phyloP scores from a whole-genome alignment of 2,113 vertebrate genomes.

The Zosterops lateralis region DNA sequence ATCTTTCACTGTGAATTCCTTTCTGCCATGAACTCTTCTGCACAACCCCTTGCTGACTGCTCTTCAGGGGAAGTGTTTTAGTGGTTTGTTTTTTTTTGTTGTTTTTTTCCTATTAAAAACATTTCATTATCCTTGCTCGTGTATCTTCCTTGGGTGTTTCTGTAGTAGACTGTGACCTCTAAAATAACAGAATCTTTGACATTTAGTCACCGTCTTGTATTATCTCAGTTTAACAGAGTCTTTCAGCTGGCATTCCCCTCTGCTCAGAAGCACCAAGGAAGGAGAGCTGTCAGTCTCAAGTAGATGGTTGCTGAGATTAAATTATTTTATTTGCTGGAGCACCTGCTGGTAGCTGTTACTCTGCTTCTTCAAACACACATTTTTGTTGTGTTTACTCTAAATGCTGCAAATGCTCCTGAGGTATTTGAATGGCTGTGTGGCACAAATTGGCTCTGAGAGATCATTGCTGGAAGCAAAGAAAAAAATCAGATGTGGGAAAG shows the following conservation, averaged over 20 bases:
- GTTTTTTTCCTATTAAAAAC: background rate
- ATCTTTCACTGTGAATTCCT: background rate
- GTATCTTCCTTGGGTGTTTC: background rate
- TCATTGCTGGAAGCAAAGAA: background rate
- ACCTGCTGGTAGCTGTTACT: background rate
- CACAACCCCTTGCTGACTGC: background rate
- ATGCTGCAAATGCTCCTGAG: background rate
- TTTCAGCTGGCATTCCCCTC: background rate
- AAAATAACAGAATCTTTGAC: constrained; percentile 2
- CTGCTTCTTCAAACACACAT: background rate
- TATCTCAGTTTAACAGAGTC: background rate
- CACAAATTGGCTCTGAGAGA: background rate
- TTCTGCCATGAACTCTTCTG: background rate
- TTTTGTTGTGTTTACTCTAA: background rate
- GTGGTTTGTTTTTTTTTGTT: background rate
- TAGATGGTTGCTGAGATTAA: background rate
- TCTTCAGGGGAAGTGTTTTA: background rate
- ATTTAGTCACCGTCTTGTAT: background rate
- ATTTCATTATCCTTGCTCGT: background rate
- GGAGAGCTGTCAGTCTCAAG: background rate
- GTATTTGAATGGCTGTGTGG: background rate
- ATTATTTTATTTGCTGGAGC: constrained; percentile 5
- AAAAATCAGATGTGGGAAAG: background rate
- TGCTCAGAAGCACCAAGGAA: constrained; percentile 14
- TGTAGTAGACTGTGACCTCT: constrained; percentile 12